phyloP scores from a whole-genome alignment of 2,888 invertebrate species.

The Cheilosia vernalis region DNA sequence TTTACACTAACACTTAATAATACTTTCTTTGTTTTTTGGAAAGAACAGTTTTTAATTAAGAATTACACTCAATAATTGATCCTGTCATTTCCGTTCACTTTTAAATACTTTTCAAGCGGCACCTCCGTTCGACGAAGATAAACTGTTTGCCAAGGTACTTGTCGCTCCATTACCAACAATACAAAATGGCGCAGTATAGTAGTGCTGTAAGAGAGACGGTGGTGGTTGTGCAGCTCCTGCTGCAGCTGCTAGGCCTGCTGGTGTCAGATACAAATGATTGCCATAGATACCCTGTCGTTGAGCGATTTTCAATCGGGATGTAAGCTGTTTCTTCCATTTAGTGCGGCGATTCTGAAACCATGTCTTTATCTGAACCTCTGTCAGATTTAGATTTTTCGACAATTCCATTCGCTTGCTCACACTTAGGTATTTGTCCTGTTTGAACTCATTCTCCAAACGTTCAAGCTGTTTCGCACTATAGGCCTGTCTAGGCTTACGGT shows the following conservation, averaged over 20 bases:
- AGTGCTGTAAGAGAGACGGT: slow-evolving; percentile 72
- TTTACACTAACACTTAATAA: slow-evolving; percentile 46
- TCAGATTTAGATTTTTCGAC: slow-evolving; percentile 93
- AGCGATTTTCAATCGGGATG: slow-evolving; percentile 94
- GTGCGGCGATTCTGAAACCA: slow-evolving; percentile 98
- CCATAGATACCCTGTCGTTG: slow-evolving; percentile 92
- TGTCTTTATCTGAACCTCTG: slow-evolving; percentile 98
- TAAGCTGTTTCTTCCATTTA: slow-evolving; percentile 98
- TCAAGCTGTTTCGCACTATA: slow-evolving; percentile 98
- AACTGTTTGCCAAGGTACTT: slow-evolving; percentile 26
- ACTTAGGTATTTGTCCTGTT: slow-evolving; percentile 97
- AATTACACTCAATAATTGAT: slow-evolving; percentile 35
- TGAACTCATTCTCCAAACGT: slow-evolving; percentile 95
- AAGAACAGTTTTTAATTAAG: not conserved
- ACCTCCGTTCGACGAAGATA: slow-evolving; percentile 30
- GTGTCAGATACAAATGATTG: slow-evolving; percentile 85
- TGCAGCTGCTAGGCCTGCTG: slow-evolving; percentile 81
- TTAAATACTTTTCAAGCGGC: slow-evolving; percentile 10
- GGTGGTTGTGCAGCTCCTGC: slow-evolving; percentile 59
- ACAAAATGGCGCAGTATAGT: slow-evolving; percentile 77
- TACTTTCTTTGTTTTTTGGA: not conserved
- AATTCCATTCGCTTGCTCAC: slow-evolving; percentile 97
- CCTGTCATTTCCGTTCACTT: not conserved
- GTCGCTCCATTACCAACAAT: slow-evolving; percentile 66
- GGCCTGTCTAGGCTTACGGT: slow-evolving; percentile 97